These are phyloP conservation scores for Phalera bucephala DNA, from an alignment of 2,888 invertebrate genomes.

Conservation along the genomic window DNA sequence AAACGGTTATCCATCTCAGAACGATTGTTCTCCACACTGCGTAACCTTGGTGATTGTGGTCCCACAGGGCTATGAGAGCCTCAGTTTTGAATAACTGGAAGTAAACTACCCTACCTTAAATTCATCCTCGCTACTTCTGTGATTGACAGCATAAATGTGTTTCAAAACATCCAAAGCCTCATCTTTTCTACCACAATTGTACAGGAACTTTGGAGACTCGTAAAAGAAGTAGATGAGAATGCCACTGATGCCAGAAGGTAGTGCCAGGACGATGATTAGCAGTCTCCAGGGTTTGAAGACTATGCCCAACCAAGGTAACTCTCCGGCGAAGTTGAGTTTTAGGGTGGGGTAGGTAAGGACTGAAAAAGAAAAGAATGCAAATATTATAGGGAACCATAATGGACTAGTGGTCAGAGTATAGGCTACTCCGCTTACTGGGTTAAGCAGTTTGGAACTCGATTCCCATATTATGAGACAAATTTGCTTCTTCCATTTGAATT, in stretches of 20 bases:
- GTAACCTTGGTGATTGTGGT: too few relatives aligned
- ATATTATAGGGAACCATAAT: too few relatives aligned
- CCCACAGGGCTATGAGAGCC: too few relatives aligned
- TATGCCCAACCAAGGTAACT: constrained; percentile 72
- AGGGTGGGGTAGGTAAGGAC: constrained; percentile 87
- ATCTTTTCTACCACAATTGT: constrained; percentile 83
- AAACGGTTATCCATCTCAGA: too few relatives aligned
- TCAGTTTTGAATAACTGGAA: too few relatives aligned
- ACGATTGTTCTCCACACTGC: too few relatives aligned
- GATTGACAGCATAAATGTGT: constrained; percentile 60
- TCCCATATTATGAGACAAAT: too few relatives aligned
- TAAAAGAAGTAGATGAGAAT: constrained; percentile 84
- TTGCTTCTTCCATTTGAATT: too few relatives aligned
- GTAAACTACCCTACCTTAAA: constrained; percentile 44
- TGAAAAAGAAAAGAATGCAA: constrained; percentile 43
- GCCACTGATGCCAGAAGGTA: constrained; percentile 79
- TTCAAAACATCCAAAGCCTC: constrained; percentile 81
- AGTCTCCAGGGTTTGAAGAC: constrained; percentile 89
- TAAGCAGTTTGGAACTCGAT: too few relatives aligned
- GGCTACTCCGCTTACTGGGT: too few relatives aligned
- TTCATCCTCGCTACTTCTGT: constrained; percentile 44
- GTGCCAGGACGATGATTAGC: constrained; percentile 79
- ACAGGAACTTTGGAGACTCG: constrained; percentile 91
- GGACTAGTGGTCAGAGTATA: too few relatives aligned
- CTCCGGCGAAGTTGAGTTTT: constrained; percentile 72